Evolutionary conservation across 2,888 invertebrate genomes (phyloP), one percentile per base, ranked within the genome.

Genomic region (Cecidostiba fungosa): DNA sequence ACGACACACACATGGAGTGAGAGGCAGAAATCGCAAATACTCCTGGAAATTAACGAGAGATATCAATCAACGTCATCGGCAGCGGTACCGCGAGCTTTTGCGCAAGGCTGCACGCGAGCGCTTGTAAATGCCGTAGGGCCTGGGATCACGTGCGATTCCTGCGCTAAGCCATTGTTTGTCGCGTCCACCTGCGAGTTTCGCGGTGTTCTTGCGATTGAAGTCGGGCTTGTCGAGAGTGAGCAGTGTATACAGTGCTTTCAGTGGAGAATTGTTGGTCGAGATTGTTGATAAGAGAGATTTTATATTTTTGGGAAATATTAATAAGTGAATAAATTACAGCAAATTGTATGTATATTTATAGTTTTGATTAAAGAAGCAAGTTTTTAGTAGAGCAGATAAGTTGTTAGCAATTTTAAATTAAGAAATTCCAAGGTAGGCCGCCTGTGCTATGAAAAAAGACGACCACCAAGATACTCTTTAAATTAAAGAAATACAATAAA

Each of bases 11-110:
- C 6, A n/a, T 4, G 19, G 16, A 14, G 50, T 3, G 6, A 10
- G 23, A n/a, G 54, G n/a, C 62, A 77, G 85, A 84, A 82, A 82
- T 66, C 85, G 72, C 74, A 62, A 78, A 85, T 77, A 82, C 66
- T 85, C 85, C 84, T 66, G 83, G 84, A 88, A 88, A 87, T 84
- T 89, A 87, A 88, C 87, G 87, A 87, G 89, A 29, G 36, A 86
- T 88, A 91, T 91, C 90, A 89, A 91, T 91, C 90, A 90, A 90
- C 86, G 90, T 91, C 91, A 89, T 85, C 84, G 85, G 77, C 91
- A 90, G 88, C 87, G 47, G 39, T n/a, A 26, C 69, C 12, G 29
- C 39, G 39, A 26, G 6, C 39, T 39, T 72, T 36, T 72, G 39
- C 36, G 23, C 39, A 39, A 23, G 19, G 19, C 72, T 2, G 43